A percentile compares a stretch with the other conserved stretches of the same genome.
Conservation (phyloP, 2,888 invertebrate genomes). For the Hedya salicella region DNA sequence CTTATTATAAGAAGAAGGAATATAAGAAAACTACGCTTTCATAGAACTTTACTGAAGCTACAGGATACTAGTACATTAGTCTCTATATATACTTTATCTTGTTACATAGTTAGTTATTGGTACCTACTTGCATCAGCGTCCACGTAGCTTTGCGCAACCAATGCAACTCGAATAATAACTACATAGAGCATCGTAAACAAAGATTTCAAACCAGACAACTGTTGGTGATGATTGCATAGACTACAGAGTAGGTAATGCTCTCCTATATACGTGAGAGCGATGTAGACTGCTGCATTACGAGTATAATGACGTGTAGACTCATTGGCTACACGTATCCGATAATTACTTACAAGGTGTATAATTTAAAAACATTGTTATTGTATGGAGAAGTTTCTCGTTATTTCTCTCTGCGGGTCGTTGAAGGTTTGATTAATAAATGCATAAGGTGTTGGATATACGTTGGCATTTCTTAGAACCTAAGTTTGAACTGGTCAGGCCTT, state of each 20-base stretch:
- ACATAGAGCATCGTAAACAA: slow-evolving; percentile 23
- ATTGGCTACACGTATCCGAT: background rate
- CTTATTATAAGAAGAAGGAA: no score
- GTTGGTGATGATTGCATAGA: slow-evolving; percentile 3
- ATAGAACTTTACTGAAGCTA: no score
- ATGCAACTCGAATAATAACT: slow-evolving; percentile 56
- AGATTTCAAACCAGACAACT: slow-evolving; percentile 2
- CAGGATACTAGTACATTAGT: no score
- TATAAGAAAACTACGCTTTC: no score
- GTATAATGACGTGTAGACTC: background rate
- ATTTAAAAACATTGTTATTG: background rate
- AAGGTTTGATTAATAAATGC: background rate
- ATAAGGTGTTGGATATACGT: no score
- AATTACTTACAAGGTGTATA: background rate
- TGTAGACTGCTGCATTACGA: slow-evolving; percentile 2
- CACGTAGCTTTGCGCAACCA: slow-evolving; percentile 38
- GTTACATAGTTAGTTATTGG: no score
- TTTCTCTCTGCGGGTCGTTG: background rate
- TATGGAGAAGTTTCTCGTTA: background rate
- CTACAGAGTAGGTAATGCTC: slow-evolving; percentile 1
- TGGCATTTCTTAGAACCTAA: no score
- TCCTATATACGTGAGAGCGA: slow-evolving; percentile 10
- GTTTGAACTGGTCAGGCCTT: no score
- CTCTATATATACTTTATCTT: no score
- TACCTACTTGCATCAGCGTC: background rate